phyloP scores from a whole-genome alignment of 2,113 vertebrate species.

The Mesembrinibis cayennensis region DNA sequence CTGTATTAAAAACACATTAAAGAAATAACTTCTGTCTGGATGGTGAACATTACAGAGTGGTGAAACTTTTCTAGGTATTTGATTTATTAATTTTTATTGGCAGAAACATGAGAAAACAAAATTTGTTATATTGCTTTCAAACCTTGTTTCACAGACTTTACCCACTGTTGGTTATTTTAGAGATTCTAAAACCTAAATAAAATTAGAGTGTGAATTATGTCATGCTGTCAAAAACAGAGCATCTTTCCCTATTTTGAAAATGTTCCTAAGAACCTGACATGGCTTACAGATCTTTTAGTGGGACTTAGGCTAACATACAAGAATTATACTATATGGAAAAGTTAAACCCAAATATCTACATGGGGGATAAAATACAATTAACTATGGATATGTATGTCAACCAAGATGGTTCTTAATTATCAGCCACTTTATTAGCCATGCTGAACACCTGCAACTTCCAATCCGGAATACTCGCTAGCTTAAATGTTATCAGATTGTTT shows the following conservation, averaged over 20 bases:
- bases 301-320: neutral
- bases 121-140: neutral
- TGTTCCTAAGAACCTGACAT: neutral
- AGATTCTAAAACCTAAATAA: constrained; percentile 20
- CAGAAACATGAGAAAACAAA: neutral
- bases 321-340: neutral
- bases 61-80: neutral
- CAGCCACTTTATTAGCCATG: neutral
- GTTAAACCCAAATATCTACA: neutral
- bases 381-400: neutral
- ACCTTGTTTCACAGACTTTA: constrained; percentile 29
- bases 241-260: constrained; percentile 28
- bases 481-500: neutral
- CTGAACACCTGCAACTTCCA: neutral
- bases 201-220: constrained; percentile 56
- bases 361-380: neutral
- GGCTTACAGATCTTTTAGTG: neutral
- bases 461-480: neutral
- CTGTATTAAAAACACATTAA: neutral
- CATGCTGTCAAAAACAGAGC: constrained; percentile 25
- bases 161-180: constrained; percentile 42
- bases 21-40: neutral
- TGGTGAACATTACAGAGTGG: neutral
- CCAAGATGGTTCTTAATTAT: neutral
- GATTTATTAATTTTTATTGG: constrained; percentile 14